Evolutionary conservation across 2,888 invertebrate genomes (phyloP).

Genomic region (Rhagonycha fulva): DNA sequence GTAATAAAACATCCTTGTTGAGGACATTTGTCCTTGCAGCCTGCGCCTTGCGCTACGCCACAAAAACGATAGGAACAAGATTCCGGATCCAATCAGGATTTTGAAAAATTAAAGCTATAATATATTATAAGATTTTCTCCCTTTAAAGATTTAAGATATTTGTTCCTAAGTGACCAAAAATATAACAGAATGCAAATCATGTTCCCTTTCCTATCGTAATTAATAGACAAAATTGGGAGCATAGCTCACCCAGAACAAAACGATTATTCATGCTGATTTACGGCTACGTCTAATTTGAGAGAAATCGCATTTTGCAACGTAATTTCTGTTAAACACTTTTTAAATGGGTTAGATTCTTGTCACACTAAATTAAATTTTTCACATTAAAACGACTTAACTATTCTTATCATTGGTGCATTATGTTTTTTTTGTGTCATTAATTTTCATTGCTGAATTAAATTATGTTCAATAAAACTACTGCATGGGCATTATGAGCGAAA

Average conservation of each 20-base stretch:
- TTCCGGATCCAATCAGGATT: constrained; percentile 29
- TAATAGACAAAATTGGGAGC: constrained; percentile 27
- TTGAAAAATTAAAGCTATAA: constrained; percentile 27
- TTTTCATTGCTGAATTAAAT: neutral
- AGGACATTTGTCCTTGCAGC: constrained; percentile 31
- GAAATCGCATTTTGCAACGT: constrained; percentile 18
- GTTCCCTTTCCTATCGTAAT: constrained; percentile 26
- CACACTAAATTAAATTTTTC: neutral
- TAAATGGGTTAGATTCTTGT: constrained; percentile 3
- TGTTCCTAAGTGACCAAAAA: constrained; percentile 1
- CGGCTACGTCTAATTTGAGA: constrained; percentile 13
- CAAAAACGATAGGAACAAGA: constrained; percentile 28
- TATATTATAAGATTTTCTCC: constrained; percentile 19
- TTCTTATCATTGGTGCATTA: neutral
- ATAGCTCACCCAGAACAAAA: constrained; percentile 22
- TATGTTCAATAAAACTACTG: neutral
- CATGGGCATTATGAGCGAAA: neutral
- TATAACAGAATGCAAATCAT: constrained; percentile 17
- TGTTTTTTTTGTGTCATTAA: neutral
- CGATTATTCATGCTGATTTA: constrained; percentile 28
- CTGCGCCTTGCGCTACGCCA: constrained; percentile 21
- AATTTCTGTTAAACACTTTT: constrained; percentile 22
- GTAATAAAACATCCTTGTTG: constrained; percentile 32
- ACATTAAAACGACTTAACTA: neutral
- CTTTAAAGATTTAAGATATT: constrained; percentile 8